These are phyloP conservation scores for Saiga tatarica DNA, from an alignment of 2,113 vertebrate genomes.

Conservation along the genomic window DNA sequence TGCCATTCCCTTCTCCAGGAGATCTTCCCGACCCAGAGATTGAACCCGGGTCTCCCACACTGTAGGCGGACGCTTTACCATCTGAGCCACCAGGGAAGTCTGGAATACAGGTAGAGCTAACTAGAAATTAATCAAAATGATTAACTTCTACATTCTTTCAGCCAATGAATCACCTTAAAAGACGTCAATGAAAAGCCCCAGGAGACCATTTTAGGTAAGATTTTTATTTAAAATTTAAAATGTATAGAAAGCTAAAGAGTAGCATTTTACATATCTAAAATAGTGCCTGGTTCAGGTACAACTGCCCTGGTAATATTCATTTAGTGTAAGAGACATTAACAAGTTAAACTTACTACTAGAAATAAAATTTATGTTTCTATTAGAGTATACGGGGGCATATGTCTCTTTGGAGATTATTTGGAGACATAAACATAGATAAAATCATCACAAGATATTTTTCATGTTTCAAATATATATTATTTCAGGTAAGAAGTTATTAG, in stretches of 20 bases:
- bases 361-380: slow-evolving; percentile 69
- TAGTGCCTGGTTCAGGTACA: slow-evolving; percentile 62
- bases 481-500: slow-evolving; percentile 49
- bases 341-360: slow-evolving; percentile 73
- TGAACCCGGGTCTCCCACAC: no score
- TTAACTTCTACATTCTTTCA: slow-evolving; percentile 67
- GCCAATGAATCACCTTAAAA: slow-evolving; percentile 71
- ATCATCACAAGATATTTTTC: slow-evolving; percentile 45
- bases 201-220: slow-evolving; percentile 67
- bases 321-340: slow-evolving; percentile 75
- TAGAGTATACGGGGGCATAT: slow-evolving; percentile 64
- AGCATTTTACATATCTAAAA: slow-evolving; percentile 76
- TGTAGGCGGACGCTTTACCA: no score
- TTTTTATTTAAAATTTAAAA: slow-evolving; percentile 70
- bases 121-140: slow-evolving; percentile 68
- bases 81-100: background rate
- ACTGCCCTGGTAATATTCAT: slow-evolving; percentile 67
- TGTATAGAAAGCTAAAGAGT: slow-evolving; percentile 80
- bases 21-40: no score
- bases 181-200: slow-evolving; percentile 60
- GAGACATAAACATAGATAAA: slow-evolving; percentile 36
- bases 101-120: slow-evolving; percentile 71
- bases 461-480: background rate
- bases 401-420: slow-evolving; percentile 38
- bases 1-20: no score